Evolutionary conservation across 2,888 invertebrate genomes (phyloP), one percentile per base, ranked within the genome.

Genomic region (Nymphalis c-album): DNA sequence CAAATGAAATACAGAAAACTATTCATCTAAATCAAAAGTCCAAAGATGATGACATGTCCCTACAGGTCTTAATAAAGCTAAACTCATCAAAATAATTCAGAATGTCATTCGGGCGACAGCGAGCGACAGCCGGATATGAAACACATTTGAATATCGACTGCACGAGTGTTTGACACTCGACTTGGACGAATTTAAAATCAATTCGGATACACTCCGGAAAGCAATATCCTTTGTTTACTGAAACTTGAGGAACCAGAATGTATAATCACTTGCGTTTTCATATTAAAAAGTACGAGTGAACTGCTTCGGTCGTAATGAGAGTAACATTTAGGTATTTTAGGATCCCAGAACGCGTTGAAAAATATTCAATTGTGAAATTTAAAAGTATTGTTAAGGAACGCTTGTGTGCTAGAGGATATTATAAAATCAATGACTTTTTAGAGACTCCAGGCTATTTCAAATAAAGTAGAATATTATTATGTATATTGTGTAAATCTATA

Each of bases 131-230:
- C 80, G 82, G 83, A 83, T 81, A 83, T 83, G 79, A 78, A 77
- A 72, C 73, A 72, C 72, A 82, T 83, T 81, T 82, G 80, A 82
- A 83, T 82, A 79, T 77, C 64, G 68, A 64, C 61, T 50, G 60
- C 66, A 48, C 64, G 60, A 76, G 75, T 73, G 73, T 71, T 67
- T 69, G 68, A 63, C 70, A 71, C 75, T 75, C 63, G 61, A 73
- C 13, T 13, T 26, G 53, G 58, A 22, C 60, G 64, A 61, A 69
- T 67, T 65, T 64, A 64, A 61, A 67, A 61, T 67, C 61, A n/a
- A n/a, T 57, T 50, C 22, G 45, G 55, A 31, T 31, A 31, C 60
- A 46, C 60, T 65, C 59, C 60, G 51, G 16, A 46, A 35, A 5
- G 65, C 55, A 66, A 66, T 66, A 66, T 66, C 60, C 59, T 66